A percentile compares a stretch with the other conserved stretches of the same genome.
These are phyloP conservation scores for Stegodyphus mimosarum DNA, from an alignment of 1,140 invertebrate species.

Conservation along the genomic window DNA sequence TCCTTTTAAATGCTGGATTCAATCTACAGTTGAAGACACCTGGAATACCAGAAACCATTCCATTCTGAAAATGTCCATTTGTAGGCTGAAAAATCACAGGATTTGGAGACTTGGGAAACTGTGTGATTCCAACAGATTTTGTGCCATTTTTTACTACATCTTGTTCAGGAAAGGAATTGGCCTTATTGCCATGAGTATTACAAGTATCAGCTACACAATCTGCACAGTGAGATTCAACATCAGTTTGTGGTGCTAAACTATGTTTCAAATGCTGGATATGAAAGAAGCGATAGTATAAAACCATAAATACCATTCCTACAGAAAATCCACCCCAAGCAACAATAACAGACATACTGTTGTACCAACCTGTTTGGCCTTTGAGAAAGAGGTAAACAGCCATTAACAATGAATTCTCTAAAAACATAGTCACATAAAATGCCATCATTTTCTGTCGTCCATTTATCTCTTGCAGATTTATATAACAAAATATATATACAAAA, in stretches of 20 bases:
- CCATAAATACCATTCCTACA: slow-evolving; percentile 86
- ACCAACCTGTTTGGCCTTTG: slow-evolving; percentile 70
- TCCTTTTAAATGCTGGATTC: slow-evolving; percentile 81
- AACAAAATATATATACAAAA: slow-evolving; percentile 90
- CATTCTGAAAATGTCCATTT: slow-evolving; percentile 62
- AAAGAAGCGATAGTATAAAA: slow-evolving; percentile 84
- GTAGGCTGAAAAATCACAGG: slow-evolving; percentile 55
- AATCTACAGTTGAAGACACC: slow-evolving; percentile 91
- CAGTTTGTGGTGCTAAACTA: slow-evolving; percentile 30
- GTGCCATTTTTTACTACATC: slow-evolving; percentile 9
- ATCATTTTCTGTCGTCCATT: slow-evolving; percentile 84
- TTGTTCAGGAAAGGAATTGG: slow-evolving; percentile 8
- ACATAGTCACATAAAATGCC: slow-evolving; percentile 92
- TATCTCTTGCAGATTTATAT: slow-evolving; percentile 85
- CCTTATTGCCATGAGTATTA: slow-evolving; percentile 25
- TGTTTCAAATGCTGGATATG: slow-evolving; percentile 69
- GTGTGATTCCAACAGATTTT: not conserved
- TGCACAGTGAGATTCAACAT: slow-evolving; percentile 49
- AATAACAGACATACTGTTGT: slow-evolving; percentile 73
- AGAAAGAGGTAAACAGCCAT: slow-evolving; percentile 76
- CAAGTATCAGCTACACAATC: slow-evolving; percentile 33
- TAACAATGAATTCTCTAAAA: slow-evolving; percentile 84
- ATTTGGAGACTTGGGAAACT: slow-evolving; percentile 59
- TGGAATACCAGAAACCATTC: slow-evolving; percentile 72
- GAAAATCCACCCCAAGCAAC: slow-evolving; percentile 77